phyloP scores from a whole-genome alignment of 2,888 invertebrate genomes.

The Calameuta idolon region DNA sequence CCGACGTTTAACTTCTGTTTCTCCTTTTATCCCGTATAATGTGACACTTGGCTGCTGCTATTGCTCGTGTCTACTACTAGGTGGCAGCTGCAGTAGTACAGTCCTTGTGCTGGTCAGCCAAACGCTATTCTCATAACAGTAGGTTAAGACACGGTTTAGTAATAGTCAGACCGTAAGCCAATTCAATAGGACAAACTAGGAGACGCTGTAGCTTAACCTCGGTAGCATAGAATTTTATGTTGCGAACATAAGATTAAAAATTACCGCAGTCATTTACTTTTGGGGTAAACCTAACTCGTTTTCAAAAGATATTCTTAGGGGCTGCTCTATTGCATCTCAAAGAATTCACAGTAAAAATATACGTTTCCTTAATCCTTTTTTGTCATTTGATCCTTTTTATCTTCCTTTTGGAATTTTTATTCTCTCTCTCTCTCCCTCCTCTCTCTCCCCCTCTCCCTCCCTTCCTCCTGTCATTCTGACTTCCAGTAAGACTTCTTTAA shows the following conservation, averaged over 20 bases:
- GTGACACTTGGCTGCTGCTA: conserved; percentile 30
- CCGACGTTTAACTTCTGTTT: conserved; percentile 45
- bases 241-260: neutral
- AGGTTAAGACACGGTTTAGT: neutral
- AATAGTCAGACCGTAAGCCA: neutral
- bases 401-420: neutral
- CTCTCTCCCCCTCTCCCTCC: too few relatives aligned
- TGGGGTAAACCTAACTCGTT: neutral
- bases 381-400: neutral
- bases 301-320: neutral
- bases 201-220: neutral
- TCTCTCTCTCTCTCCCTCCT: too few relatives aligned
- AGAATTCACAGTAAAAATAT: neutral
- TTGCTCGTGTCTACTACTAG: neutral
- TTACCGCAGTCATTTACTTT: neutral
- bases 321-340: neutral
- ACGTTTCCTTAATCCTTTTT: neutral
- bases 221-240: neutral
- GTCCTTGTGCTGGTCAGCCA: conserved; percentile 26
- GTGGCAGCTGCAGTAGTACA: conserved; percentile 15
- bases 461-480: too few relatives aligned
- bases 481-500: neutral
- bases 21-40: conserved; percentile 43
- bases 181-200: neutral
- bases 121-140: conserved; percentile 1